Percentiles rank a stretch among this genome's conserved stretches.
Conservation (phyloP, 1,140 invertebrate genomes). For the Capitella teleta region DNA sequence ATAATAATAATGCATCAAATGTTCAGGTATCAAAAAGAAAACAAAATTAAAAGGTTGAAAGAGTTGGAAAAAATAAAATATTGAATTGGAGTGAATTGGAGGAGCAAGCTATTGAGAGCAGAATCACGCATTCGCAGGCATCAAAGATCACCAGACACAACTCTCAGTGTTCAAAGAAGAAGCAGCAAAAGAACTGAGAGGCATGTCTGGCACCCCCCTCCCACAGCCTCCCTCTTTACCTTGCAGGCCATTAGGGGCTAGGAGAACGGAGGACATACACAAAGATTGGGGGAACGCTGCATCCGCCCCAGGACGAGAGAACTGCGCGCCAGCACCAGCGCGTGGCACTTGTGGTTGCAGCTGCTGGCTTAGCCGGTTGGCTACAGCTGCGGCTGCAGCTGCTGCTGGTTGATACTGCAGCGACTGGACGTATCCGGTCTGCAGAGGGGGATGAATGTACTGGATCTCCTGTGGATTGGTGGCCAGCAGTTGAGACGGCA, state of each 20-base stretch:
- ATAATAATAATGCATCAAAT: too few species aligned
- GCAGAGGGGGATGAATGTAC: conserved; percentile 11
- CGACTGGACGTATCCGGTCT: neutral
- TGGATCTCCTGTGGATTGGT: conserved; percentile 7
- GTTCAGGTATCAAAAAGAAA: too few species aligned
- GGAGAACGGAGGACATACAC: conserved; percentile 67
- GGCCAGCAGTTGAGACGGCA: conserved; percentile 25
- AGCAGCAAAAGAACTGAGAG: too few species aligned
- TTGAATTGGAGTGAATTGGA: too few species aligned
- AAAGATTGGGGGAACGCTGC: conserved; percentile 50
- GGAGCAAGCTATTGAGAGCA: too few species aligned
- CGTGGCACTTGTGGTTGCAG: conserved; percentile 10
- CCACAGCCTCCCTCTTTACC: conserved; percentile 16
- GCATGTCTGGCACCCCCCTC: neutral
- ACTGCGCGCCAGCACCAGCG: too few species aligned
- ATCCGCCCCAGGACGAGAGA: conserved; percentile 58
- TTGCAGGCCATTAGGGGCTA: conserved; percentile 17
- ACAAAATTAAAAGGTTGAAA: too few species aligned
- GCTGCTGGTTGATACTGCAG: conserved; percentile 9
- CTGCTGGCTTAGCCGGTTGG: conserved; percentile 4
- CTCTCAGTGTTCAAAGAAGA: too few species aligned
- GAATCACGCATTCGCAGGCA: too few species aligned
- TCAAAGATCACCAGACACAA: too few species aligned
- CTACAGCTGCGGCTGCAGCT: conserved; percentile 9
- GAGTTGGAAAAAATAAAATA: too few species aligned